phyloP scores from a whole-genome alignment of 2,113 vertebrate species.

The Balaeniceps rex region DNA sequence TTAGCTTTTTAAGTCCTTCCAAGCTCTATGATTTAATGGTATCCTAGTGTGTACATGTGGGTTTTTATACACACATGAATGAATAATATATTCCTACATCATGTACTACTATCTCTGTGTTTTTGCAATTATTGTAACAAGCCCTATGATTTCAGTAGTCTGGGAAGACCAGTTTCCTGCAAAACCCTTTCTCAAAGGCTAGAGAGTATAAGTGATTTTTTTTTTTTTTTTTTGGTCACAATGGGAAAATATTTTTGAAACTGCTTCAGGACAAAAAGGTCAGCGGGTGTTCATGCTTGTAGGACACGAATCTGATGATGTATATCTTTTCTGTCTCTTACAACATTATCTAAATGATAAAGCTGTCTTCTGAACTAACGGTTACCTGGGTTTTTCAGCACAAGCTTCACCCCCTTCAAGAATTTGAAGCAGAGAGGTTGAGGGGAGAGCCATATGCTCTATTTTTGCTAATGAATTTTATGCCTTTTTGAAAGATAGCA shows the following conservation, averaged over 20 bases:
- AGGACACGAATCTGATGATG: background rate
- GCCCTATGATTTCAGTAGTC: background rate
- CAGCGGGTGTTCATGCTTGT: background rate
- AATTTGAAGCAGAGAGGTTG: background rate
- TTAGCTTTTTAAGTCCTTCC: background rate
- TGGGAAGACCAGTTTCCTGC: background rate
- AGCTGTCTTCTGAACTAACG: background rate
- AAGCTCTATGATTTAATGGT: background rate
- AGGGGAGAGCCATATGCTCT: background rate
- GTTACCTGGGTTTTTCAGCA: background rate
- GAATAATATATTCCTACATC: background rate
- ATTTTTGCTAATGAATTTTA: background rate
- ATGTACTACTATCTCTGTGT: no score
- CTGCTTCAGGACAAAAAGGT: background rate
- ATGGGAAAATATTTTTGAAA: background rate
- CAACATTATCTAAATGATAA: background rate
- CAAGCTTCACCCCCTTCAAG: background rate
- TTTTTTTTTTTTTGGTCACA: no score
- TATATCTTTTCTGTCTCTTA: background rate
- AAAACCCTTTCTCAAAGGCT: background rate
- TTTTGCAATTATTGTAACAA: background rate
- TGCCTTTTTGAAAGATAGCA: background rate
- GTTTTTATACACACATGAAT: background rate
- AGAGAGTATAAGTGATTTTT: accelerated
- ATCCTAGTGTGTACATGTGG: background rate